phyloP scores from a whole-genome alignment of 2,888 invertebrate genomes.

The Metallyticus violacea region DNA sequence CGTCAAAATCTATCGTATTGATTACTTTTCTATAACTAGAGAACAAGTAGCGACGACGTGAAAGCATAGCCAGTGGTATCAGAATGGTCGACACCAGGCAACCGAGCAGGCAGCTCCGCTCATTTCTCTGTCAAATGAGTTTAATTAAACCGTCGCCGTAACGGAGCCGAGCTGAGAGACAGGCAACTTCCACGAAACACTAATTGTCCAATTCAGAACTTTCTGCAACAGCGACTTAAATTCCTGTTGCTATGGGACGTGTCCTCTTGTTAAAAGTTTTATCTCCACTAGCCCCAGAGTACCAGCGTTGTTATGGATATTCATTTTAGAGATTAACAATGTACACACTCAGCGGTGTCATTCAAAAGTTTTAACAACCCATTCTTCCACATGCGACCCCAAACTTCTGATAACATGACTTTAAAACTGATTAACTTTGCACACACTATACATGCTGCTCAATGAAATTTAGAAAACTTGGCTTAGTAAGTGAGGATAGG shows the following conservation, averaged over 20 bases:
- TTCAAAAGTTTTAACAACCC: too few relatives aligned
- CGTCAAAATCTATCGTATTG: too few relatives aligned
- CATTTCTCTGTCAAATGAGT: background rate
- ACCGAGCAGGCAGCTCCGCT: background rate
- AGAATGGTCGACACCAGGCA: background rate
- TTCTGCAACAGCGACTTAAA: background rate
- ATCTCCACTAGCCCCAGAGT: too few relatives aligned
- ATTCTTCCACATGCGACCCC: too few relatives aligned
- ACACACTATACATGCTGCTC: too few relatives aligned
- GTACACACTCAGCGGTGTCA: too few relatives aligned
- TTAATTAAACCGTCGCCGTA: background rate
- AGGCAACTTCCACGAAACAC: background rate
- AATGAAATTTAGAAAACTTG: too few relatives aligned
- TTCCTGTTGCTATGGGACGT: too few relatives aligned
- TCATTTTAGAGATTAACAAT: too few relatives aligned
- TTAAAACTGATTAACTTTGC: too few relatives aligned
- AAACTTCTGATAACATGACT: too few relatives aligned
- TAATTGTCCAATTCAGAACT: background rate
- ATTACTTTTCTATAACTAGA: background rate
- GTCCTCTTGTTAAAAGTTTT: background rate
- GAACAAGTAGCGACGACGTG: background rate
- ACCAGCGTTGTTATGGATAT: background rate
- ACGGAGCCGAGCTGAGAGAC: background rate
- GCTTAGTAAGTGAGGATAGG: too few relatives aligned
- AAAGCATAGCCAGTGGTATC: background rate